Evolutionary conservation across 2,797 vertebrate species (phyloP).

Genomic region (Triplophysa bombifrons): DNA sequence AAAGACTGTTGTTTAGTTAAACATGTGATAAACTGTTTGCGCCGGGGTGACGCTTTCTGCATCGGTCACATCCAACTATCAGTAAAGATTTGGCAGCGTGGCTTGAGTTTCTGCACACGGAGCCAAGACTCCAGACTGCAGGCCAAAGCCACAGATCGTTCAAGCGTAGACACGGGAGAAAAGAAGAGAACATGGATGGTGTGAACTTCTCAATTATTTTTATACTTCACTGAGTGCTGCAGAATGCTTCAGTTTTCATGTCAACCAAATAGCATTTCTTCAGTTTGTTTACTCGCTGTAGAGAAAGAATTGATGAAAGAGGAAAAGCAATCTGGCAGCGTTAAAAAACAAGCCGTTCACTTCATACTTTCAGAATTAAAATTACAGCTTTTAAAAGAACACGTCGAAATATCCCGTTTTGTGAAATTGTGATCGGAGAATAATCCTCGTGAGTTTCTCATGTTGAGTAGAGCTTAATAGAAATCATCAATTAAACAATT

Average conservation of each 20-base stretch:
- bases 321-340: background rate
- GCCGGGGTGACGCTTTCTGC: background rate
- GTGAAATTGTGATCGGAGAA: too few species aligned
- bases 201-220: constrained; percentile 73
- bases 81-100: background rate
- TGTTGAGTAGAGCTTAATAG: too few species aligned
- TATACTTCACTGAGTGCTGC: constrained; percentile 69
- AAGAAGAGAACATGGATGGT: background rate
- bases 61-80: background rate
- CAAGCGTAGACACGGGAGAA: constrained; percentile 20
- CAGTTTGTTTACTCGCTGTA: constrained; percentile 43
- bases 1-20: background rate
- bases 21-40: background rate
- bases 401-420: too few species aligned
- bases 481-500: too few species aligned
- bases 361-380: background rate
- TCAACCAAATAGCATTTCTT: background rate
- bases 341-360: background rate
- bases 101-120: background rate
- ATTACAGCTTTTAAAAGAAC: background rate
- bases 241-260: constrained; percentile 62
- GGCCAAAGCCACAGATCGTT: background rate
- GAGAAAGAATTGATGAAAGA: background rate
- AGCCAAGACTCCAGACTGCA: background rate
- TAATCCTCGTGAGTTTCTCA: too few species aligned